phyloP scores from a whole-genome alignment of 2,113 vertebrate genomes.

The Nothobranchius furzeri region DNA sequence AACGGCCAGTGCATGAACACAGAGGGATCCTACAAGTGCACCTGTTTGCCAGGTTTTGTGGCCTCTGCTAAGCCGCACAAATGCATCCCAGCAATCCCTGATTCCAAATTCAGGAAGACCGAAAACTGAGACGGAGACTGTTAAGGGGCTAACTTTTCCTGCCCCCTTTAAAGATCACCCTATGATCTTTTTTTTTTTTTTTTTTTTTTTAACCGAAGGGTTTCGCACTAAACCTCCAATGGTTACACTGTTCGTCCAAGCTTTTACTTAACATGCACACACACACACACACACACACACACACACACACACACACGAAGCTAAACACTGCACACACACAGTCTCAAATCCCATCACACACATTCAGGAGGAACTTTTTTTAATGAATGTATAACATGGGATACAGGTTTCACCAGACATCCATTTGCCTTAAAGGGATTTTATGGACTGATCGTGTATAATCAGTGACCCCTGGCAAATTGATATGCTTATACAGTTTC shows the following conservation, averaged over 20 bases:
- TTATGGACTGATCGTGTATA: conserved; percentile 60
- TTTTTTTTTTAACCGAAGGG: conserved; percentile 2
- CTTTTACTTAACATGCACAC: conserved; percentile 14
- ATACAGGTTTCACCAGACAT: conserved; percentile 59
- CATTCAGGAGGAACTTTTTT: conserved; percentile 55
- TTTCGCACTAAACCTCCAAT: conserved; percentile 67
- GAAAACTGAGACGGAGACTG: conserved; percentile 65
- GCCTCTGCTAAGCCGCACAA: conserved; percentile 82
- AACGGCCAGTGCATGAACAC: conserved; percentile 88
- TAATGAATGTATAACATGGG: conserved; percentile 71
- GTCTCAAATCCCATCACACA: conserved; percentile 38
- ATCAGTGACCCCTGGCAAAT: conserved; percentile 63
- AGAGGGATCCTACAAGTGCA: conserved; percentile 92
- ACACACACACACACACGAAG: neutral
- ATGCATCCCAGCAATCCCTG: conserved; percentile 82
- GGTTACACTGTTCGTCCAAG: conserved; percentile 66
- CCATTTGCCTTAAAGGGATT: conserved; percentile 76
- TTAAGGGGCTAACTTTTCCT: conserved; percentile 25
- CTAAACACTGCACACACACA: conserved; percentile 18
- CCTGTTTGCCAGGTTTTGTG: conserved; percentile 83
- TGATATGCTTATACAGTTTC: conserved; percentile 53
- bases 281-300: conserved; percentile 13
- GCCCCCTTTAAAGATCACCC: conserved; percentile 23
- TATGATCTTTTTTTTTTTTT: conserved; percentile 8
- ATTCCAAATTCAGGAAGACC: conserved; percentile 26